Percentiles rank a stretch among this genome's conserved stretches.
These are phyloP conservation scores for Catamblyrhynchus diadema DNA, from an alignment of 2,797 vertebrate species.

Conservation along the genomic window DNA sequence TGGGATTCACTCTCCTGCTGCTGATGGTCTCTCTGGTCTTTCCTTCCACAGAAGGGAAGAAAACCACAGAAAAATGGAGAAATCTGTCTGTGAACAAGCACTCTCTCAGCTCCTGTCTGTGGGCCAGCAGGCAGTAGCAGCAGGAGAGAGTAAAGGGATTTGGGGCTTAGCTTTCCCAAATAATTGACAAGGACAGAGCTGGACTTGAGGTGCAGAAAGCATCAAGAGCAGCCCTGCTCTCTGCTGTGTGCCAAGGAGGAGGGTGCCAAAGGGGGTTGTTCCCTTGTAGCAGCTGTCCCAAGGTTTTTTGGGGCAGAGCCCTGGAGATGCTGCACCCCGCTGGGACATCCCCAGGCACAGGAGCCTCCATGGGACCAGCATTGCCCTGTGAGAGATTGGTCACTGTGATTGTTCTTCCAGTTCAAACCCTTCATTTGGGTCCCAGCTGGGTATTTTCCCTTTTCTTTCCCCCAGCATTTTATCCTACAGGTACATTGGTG, in stretches of 20 bases:
- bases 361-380: not conserved
- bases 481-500: not conserved
- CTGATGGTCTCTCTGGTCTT: not conserved
- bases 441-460: not conserved
- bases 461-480: not conserved
- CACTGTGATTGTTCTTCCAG: not conserved
- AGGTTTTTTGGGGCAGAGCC: not conserved
- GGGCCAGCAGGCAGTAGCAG: not conserved
- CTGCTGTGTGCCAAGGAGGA: not conserved
- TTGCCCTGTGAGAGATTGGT: not conserved
- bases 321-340: accelerated
- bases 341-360: not conserved
- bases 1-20: not conserved
- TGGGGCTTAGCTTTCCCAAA: not conserved
- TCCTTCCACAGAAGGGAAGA: not conserved
- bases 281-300: not conserved
- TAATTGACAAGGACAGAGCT: not conserved
- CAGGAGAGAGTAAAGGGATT: not conserved
- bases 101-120: not conserved
- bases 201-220: not conserved
- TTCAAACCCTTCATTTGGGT: not conserved
- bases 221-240: not conserved
- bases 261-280: not conserved
- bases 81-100: not conserved
- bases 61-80: not conserved